Conservation (phyloP, 1,140 invertebrate species). For the Atta cephalotes region DNA sequence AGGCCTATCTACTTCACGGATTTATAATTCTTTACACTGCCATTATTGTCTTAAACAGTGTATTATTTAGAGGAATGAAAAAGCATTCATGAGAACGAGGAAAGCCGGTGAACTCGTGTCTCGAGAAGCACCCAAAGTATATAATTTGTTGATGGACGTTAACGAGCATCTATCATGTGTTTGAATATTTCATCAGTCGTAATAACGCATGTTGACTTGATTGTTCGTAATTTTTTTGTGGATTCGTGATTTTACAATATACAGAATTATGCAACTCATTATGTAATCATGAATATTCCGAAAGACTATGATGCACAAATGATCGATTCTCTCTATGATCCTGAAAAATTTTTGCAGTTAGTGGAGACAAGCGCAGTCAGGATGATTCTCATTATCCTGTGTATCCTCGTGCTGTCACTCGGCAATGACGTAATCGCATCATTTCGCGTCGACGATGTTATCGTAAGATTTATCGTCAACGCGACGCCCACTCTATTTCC, state of each 20-base stretch:
- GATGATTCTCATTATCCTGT: not conserved
- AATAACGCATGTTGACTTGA: constrained; percentile 24
- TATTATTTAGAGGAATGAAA: not conserved
- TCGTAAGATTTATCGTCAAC: constrained; percentile 66
- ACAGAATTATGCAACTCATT: constrained; percentile 5
- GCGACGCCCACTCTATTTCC: constrained; percentile 53
- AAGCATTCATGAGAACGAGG: constrained; percentile 23
- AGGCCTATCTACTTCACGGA: not conserved
- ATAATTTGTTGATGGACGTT: constrained; percentile 23
- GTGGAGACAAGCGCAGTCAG: not conserved
- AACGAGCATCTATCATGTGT: not conserved
- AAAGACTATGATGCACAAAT: not conserved
- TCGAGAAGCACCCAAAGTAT: not conserved
- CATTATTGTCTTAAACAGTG: constrained; percentile 17
- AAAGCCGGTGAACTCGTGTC: constrained; percentile 18
- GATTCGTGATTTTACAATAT: not conserved
- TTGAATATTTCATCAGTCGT: not conserved
- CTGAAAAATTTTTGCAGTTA: not conserved
- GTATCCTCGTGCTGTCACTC: not conserved
- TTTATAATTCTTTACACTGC: not conserved
- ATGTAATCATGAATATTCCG: not conserved
- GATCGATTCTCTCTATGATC: constrained; percentile 4
- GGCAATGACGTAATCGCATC: not conserved
- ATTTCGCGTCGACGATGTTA: constrained; percentile 18
- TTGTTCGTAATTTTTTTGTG: not conserved